phyloP scores from a whole-genome alignment of 2,797 vertebrate species.

The Acanthopagrus latus region DNA sequence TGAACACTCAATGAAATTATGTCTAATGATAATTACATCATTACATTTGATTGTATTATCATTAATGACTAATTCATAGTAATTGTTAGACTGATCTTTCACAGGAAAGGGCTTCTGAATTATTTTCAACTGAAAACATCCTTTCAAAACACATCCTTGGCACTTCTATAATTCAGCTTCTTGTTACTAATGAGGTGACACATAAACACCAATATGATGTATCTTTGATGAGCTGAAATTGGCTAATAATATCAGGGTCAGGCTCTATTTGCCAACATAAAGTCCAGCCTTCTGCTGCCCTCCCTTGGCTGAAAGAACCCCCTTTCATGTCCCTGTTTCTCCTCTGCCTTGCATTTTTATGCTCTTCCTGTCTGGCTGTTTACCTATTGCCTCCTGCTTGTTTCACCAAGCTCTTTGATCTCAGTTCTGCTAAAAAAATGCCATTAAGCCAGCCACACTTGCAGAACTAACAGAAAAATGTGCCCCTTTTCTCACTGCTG shows the following conservation, averaged over 20 bases:
- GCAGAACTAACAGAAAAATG: slow-evolving; percentile 1
- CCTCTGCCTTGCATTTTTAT: slow-evolving; percentile 74
- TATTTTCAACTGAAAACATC: neutral
- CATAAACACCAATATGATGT: too few relatives aligned
- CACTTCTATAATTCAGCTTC: neutral
- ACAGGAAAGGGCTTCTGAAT: neutral
- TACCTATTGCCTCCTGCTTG: slow-evolving; percentile 25
- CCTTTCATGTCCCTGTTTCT: slow-evolving; percentile 8
- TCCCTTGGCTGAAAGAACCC: neutral
- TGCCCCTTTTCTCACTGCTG: neutral
- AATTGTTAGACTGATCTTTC: neutral
- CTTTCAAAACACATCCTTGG: neutral
- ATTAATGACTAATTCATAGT: neutral
- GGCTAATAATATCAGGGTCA: neutral
- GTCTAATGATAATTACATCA: neutral
- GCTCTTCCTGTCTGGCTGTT: slow-evolving; percentile 2
- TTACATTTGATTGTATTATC: neutral
- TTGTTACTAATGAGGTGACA: neutral
- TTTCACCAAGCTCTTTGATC: slow-evolving; percentile 15
- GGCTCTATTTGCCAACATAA: neutral
- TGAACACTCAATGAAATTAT: too few relatives aligned
- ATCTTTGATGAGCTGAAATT: neutral
- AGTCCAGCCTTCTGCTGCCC: neutral
- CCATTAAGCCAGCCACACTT: slow-evolving; percentile 22
- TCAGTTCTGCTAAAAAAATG: neutral